Percentiles rank a stretch among this genome's conserved stretches.
These are phyloP conservation scores for Cyprinodon brontotheroides DNA, from an alignment of 2,113 vertebrate species.

Conservation along the genomic window DNA sequence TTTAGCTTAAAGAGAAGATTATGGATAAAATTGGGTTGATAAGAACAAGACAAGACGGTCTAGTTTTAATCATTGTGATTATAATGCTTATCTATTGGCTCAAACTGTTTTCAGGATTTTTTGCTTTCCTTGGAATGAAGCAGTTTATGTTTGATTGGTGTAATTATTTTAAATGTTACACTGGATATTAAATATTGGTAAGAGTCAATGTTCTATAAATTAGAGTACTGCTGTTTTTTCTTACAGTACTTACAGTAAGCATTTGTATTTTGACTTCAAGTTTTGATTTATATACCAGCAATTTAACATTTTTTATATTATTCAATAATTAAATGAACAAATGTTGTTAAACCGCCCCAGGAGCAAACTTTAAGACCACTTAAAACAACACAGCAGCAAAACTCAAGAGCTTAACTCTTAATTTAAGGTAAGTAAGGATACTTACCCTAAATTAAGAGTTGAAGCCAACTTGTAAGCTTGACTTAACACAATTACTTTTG, in stretches of 20 bases:
- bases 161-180: neutral
- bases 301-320: too few species aligned
- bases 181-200: neutral
- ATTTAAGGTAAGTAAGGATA: too few species aligned
- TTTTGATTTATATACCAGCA: neutral
- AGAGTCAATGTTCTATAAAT: neutral
- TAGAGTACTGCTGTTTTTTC: neutral
- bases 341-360: neutral
- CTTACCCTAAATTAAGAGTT: neutral
- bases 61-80: too few species aligned
- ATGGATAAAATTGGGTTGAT: too few species aligned
- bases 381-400: neutral
- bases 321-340: neutral
- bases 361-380: neutral
- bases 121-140: too few species aligned
- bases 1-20: too few species aligned
- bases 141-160: too few species aligned
- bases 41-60: too few species aligned
- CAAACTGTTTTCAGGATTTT: neutral
- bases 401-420: neutral
- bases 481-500: neutral
- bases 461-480: neutral
- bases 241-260: neutral
- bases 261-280: neutral
- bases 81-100: neutral